Percentiles rank a stretch among this genome's conserved stretches.
Conservation (phyloP, 2,797 vertebrate species). For the Rhadinocentrus ornatus region DNA sequence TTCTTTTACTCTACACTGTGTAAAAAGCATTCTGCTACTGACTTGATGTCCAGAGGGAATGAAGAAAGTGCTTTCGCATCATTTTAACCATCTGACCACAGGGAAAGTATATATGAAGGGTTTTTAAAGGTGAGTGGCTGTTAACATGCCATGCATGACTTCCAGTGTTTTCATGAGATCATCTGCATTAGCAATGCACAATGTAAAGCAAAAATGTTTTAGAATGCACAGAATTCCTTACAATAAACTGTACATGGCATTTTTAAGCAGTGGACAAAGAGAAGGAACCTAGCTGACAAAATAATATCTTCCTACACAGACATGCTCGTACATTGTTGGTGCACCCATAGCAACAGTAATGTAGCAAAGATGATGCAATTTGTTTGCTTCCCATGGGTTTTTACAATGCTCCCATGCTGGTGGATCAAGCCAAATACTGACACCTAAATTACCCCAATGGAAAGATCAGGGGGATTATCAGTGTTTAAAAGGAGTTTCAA, state of each 20-base stretch:
- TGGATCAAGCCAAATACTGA: constrained; percentile 4
- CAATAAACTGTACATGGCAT: not conserved
- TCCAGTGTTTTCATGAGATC: constrained; percentile 18
- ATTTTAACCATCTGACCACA: constrained; percentile 21
- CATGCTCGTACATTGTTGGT: constrained; percentile 6
- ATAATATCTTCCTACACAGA: not conserved
- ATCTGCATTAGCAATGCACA: constrained; percentile 8
- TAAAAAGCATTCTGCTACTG: constrained; percentile 36
- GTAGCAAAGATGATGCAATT: not conserved
- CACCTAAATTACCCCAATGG: not conserved
- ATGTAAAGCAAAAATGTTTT: not conserved
- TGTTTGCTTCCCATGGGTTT: constrained; percentile 12
- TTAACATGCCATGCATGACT: constrained; percentile 20
- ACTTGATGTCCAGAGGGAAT: constrained; percentile 17
- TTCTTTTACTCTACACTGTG: constrained; percentile 24
- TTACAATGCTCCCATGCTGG: not conserved
- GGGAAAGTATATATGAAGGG: constrained; percentile 9
- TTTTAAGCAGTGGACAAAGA: constrained; percentile 1
- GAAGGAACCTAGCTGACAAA: not conserved
- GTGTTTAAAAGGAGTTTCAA: not conserved
- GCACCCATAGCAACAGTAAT: not conserved
- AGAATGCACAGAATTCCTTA: not conserved
- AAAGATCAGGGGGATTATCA: not conserved
- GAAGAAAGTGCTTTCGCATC: constrained; percentile 31
- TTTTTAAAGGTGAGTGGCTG: constrained; percentile 14